phyloP scores from a whole-genome alignment of 2,888 invertebrate genomes.

The Dryococelus australis region DNA sequence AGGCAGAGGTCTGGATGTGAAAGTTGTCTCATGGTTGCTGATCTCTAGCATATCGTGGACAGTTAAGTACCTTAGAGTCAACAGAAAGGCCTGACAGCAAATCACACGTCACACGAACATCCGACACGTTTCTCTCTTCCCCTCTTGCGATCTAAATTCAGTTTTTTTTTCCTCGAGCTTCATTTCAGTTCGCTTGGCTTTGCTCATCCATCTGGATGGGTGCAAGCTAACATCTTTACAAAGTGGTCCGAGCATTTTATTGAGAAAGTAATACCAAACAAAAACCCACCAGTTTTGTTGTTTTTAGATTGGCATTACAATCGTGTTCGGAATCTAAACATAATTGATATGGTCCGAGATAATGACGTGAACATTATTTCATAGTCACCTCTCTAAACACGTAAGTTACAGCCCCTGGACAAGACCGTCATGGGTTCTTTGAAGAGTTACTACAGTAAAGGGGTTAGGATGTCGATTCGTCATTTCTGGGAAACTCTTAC shows the following conservation, averaged over 20 bases:
- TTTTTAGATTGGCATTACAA: not conserved
- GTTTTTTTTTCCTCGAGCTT: no score
- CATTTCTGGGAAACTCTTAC: not conserved
- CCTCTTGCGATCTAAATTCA: no score
- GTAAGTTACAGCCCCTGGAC: not conserved
- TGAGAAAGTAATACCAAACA: not conserved
- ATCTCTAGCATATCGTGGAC: no score
- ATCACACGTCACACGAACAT: no score
- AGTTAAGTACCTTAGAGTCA: no score
- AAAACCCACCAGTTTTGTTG: not conserved
- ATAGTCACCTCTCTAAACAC: not conserved
- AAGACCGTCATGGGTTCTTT: not conserved
- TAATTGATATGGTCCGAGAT: not conserved
- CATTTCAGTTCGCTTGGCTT: not conserved
- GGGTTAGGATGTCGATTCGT: not conserved
- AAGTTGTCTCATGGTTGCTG: no score
- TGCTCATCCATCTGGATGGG: not conserved
- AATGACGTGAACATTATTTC: not conserved
- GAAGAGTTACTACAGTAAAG: not conserved
- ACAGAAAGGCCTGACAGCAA: no score
- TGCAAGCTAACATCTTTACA: not conserved
- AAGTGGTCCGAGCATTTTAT: not conserved
- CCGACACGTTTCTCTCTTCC: no score
- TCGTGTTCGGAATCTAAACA: not conserved
- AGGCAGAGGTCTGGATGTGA: no score